These are phyloP conservation scores for Eurypyga helias DNA, from an alignment of 2,113 vertebrate species.

Conservation along the genomic window DNA sequence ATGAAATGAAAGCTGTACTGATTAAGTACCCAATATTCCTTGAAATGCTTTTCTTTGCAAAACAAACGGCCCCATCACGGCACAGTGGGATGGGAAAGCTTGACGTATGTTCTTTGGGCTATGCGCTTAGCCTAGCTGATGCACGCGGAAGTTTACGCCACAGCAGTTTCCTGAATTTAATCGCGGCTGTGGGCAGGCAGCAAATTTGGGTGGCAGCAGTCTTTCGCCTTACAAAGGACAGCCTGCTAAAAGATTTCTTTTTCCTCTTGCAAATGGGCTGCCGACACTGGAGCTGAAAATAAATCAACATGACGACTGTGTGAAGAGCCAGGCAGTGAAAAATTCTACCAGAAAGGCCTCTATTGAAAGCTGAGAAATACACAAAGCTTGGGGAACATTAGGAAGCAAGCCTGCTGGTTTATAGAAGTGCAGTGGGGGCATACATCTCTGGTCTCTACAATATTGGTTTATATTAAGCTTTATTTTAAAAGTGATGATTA, in stretches of 20 bases:
- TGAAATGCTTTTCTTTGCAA: background rate
- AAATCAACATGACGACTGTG: slow-evolving; percentile 2
- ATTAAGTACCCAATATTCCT: background rate
- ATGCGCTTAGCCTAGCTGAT: background rate
- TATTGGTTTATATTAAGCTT: slow-evolving; percentile 42
- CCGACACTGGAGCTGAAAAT: slow-evolving; percentile 25
- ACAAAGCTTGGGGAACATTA: slow-evolving; percentile 9
- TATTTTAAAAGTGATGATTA: slow-evolving; percentile 58
- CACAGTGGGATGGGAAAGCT: background rate
- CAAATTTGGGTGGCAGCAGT: slow-evolving; percentile 4
- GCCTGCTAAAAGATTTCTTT: slow-evolving; percentile 33
- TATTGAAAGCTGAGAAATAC: slow-evolving; percentile 33
- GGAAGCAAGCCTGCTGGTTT: slow-evolving; percentile 41
- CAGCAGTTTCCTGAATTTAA: slow-evolving; percentile 1
- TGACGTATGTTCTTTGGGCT: background rate
- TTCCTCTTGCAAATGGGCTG: background rate
- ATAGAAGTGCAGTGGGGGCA: background rate
- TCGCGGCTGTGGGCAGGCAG: background rate
- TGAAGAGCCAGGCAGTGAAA: slow-evolving; percentile 27
- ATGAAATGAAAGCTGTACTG: background rate
- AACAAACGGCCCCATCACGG: background rate
- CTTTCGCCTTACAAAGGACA: background rate
- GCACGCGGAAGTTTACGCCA: background rate
- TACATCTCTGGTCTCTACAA: slow-evolving; percentile 6
- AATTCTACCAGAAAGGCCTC: slow-evolving; percentile 26